Percentiles rank a stretch among this genome's conserved stretches.
These are phyloP conservation scores for Microctenopoma stevenorrisi DNA, from an alignment of 2,797 vertebrate genomes.

Conservation along the genomic window DNA sequence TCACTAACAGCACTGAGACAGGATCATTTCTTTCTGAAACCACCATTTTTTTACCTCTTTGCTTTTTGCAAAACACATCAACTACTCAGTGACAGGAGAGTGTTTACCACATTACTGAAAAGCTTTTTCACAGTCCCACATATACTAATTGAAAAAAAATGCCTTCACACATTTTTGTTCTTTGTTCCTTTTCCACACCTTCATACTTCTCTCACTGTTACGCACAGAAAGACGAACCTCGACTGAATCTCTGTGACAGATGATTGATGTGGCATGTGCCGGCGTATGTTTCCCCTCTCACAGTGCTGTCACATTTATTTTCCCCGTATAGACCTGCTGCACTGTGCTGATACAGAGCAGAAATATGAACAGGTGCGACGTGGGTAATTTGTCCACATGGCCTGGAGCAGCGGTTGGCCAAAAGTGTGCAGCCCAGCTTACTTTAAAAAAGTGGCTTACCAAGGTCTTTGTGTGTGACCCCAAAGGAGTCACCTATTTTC, in stretches of 20 bases:
- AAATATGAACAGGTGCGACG: constrained; percentile 67
- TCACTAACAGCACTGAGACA: not conserved
- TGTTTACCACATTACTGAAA: not conserved
- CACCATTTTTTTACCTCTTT: not conserved
- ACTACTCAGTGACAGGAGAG: not conserved
- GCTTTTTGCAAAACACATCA: too few relatives aligned
- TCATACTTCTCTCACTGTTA: constrained; percentile 4
- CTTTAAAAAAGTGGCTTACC: constrained; percentile 51
- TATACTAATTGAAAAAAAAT: not conserved
- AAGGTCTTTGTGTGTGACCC: constrained; percentile 32
- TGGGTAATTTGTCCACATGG: constrained; percentile 67
- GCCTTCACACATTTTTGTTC: not conserved
- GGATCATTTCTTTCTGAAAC: not conserved
- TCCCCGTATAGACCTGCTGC: constrained; percentile 53
- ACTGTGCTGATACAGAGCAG: constrained; percentile 68
- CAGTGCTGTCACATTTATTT: constrained; percentile 63
- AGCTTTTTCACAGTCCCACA: not conserved
- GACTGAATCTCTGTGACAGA: constrained; percentile 31
- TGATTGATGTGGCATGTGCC: constrained; percentile 60
- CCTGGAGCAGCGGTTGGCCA: constrained; percentile 42
- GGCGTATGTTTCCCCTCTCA: constrained; percentile 42
- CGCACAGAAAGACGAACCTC: constrained; percentile 16
- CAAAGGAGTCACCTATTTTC: constrained; percentile 41
- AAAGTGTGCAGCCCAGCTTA: constrained; percentile 53
- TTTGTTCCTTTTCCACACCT: not conserved